Evolutionary conservation across 1,140 invertebrate genomes (phyloP).

Genomic region (Hypothenemus hampei): DNA sequence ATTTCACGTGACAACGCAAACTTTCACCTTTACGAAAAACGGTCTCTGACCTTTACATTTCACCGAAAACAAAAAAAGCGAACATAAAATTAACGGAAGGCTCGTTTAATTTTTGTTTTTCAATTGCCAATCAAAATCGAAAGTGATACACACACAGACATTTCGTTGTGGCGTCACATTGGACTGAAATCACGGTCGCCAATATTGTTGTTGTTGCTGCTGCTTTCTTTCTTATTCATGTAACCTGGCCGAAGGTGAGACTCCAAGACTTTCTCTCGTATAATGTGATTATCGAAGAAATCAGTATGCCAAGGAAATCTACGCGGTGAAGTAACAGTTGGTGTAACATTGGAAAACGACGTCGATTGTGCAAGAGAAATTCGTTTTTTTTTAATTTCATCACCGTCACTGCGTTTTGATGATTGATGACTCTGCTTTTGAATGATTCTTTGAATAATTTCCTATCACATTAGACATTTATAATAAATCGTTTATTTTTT

Average conservation of each 20-base stretch:
- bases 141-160: too few relatives aligned
- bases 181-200: constrained; percentile 4
- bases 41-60: constrained; percentile 8
- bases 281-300: constrained; percentile 22
- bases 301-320: constrained; percentile 16
- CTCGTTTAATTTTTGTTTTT: constrained; percentile 2
- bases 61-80: not conserved
- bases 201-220: too few relatives aligned
- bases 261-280: constrained; percentile 10
- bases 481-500: too few relatives aligned
- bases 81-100: not conserved
- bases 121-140: constrained; percentile 14
- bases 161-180: constrained; percentile 1
- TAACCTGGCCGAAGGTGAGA: constrained; percentile 13
- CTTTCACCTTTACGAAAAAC: constrained; percentile 4
- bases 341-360: constrained; percentile 13
- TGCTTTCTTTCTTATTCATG: constrained; percentile 18
- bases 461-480: too few relatives aligned
- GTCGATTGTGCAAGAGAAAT: constrained; percentile 3
- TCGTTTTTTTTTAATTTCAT: not conserved
- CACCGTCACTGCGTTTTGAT: too few relatives aligned
- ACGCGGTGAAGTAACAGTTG: constrained; percentile 16
- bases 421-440: too few relatives aligned
- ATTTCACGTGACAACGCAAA: too few relatives aligned
- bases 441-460: too few relatives aligned